These are phyloP conservation scores for Anguilla megastoma DNA, from an alignment of 2,797 vertebrate species.

Conservation along the genomic window DNA sequence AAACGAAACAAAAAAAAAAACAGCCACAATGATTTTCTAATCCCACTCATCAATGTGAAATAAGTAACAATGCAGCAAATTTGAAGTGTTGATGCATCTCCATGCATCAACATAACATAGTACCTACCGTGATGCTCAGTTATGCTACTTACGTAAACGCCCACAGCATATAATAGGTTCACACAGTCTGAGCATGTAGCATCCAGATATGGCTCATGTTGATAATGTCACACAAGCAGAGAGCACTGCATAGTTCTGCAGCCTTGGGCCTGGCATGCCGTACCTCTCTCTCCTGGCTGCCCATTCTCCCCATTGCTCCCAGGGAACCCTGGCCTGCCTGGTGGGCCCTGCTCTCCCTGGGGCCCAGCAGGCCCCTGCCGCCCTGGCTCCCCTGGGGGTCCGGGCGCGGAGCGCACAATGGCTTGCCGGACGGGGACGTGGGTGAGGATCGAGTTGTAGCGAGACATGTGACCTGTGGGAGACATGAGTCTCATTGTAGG, in stretches of 20 bases:
- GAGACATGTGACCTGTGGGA: conserved; percentile 86
- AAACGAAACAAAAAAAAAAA: neutral
- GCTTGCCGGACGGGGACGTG: conserved; percentile 85
- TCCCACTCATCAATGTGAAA: neutral
- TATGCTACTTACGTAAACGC: neutral
- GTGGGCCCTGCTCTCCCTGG: conserved; percentile 88
- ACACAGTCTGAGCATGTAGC: neutral
- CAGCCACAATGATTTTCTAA: neutral
- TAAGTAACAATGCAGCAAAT: neutral
- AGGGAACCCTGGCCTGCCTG: conserved; percentile 89
- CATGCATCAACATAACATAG: neutral
- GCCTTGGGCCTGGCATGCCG: neutral
- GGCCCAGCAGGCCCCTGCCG: conserved; percentile 79
- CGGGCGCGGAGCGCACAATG: conserved; percentile 79
- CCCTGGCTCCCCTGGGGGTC: conserved; percentile 91
- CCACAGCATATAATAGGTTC: neutral
- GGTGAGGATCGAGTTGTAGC: conserved; percentile 89
- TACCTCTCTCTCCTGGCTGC: conserved; percentile 89
- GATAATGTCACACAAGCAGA: neutral
- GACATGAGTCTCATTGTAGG: neutral
- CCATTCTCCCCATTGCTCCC: conserved; percentile 88
- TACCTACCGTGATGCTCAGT: neutral
- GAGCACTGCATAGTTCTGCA: neutral
- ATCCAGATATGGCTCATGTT: neutral
- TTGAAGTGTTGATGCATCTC: neutral